phyloP scores from a whole-genome alignment of 2,113 vertebrate species.

The Ptilonorhynchus violaceus region DNA sequence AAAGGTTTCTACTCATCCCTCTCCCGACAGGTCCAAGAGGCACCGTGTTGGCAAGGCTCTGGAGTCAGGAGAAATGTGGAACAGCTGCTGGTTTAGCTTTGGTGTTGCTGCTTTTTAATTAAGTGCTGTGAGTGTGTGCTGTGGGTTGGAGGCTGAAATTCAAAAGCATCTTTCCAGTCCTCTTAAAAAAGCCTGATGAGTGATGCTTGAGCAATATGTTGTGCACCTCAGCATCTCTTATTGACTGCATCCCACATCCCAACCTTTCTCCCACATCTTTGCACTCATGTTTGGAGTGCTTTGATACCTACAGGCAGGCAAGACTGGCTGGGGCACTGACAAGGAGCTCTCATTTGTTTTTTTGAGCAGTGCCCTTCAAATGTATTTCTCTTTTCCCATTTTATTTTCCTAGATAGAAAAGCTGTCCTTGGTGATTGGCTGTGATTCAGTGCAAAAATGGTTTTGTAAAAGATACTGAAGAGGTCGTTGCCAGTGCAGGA shows the following conservation, averaged over 20 bases:
- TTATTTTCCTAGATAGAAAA: neutral
- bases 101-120: neutral
- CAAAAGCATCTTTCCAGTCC: neutral
- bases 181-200: neutral
- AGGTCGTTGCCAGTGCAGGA: neutral
- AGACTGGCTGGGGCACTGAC: neutral
- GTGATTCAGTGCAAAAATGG: neutral
- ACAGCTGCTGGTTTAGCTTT: neutral
- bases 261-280: neutral
- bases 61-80: neutral
- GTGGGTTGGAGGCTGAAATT: neutral
- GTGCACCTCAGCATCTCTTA: neutral
- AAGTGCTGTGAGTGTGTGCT: neutral
- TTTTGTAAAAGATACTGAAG: neutral
- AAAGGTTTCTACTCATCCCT: neutral
- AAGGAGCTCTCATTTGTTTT: neutral
- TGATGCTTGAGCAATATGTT: neutral
- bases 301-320: rapidly evolving
- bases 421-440: neutral
- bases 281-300: neutral
- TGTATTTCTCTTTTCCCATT: neutral
- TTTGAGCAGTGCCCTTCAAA: neutral
- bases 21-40: rapidly evolving
- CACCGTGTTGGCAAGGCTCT: neutral
- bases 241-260: neutral